Evolutionary conservation across 64 coral and sea anemone genomes (phyloP).

Genomic region (Astreopora myriophthalma): DNA sequence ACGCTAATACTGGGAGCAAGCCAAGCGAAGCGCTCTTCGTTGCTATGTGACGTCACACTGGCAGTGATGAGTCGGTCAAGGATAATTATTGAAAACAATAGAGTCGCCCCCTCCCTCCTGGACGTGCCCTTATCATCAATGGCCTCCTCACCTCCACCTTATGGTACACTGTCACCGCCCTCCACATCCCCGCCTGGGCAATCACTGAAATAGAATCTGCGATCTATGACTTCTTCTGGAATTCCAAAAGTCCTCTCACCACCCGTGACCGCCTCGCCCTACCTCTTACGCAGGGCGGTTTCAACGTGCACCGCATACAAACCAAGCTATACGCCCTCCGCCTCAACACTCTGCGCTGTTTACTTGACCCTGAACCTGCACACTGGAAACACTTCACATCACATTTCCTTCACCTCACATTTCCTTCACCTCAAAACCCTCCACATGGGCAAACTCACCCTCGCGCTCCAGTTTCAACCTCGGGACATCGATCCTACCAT

Average conservation of each 20-base stretch:
- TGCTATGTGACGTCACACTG: too few relatives aligned
- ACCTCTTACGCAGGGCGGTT: not conserved
- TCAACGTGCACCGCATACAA: not conserved
- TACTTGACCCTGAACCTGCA: not conserved
- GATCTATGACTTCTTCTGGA: conserved; percentile 42
- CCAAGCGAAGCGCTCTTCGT: too few relatives aligned
- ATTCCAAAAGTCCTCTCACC: not conserved
- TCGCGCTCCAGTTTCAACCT: not conserved
- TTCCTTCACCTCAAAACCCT: not conserved
- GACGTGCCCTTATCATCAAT: conserved; percentile 12
- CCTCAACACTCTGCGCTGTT: not conserved
- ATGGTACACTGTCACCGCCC: not conserved
- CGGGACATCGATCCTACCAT: not conserved
- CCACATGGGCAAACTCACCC: not conserved
- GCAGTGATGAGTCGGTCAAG: too few relatives aligned
- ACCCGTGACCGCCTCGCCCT: not conserved
- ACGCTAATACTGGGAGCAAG: too few relatives aligned
- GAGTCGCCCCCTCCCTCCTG: too few relatives aligned
- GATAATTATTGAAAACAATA: too few relatives aligned
- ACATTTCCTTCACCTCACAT: not conserved
- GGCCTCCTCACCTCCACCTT: conserved; percentile 13
- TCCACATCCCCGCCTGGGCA: not conserved
- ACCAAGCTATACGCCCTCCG: not conserved
- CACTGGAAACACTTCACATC: conserved; percentile 73
- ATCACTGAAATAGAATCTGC: not conserved